Conservation (phyloP, 2,797 vertebrate genomes). For the Paratrypauchen microcephalus region DNA sequence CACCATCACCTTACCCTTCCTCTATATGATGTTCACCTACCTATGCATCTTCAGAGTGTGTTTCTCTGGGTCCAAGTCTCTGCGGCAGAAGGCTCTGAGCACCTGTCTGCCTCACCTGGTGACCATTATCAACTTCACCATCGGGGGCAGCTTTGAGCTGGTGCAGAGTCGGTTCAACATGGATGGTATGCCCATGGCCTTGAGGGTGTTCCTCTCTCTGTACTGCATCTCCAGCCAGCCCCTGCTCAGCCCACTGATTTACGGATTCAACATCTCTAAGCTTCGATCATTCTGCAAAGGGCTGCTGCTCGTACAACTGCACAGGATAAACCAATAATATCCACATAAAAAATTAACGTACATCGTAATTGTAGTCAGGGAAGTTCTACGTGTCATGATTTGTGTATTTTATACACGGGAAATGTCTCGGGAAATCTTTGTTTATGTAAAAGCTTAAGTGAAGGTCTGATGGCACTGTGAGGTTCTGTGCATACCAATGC, state of each 20-base stretch:
- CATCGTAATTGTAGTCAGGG: no score
- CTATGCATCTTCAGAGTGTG: constrained; percentile 11
- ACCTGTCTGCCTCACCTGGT: constrained; percentile 28
- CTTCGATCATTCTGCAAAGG: constrained; percentile 2
- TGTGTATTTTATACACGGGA: no score
- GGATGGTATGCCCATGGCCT: background rate
- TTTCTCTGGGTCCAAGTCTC: constrained; percentile 3
- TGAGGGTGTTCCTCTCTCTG: constrained; percentile 11
- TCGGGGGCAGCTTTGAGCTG: constrained; percentile 11
- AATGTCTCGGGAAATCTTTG: no score
- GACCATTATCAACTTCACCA: constrained; percentile 19
- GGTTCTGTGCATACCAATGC: no score
- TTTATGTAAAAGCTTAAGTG: no score
- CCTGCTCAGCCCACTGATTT: constrained; percentile 28
- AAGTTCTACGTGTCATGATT: no score
- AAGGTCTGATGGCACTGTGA: no score
- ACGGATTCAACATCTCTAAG: constrained; percentile 30
- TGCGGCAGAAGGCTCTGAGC: constrained; percentile 16
- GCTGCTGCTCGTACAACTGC: background rate
- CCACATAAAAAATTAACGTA: no score
- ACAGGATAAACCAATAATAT: background rate
- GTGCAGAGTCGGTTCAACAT: constrained; percentile 29
- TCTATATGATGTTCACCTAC: background rate
- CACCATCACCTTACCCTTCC: background rate
- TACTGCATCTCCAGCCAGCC: constrained; percentile 30